Conservation (phyloP, 2,888 invertebrate species). For the Meandrusa payeni region DNA sequence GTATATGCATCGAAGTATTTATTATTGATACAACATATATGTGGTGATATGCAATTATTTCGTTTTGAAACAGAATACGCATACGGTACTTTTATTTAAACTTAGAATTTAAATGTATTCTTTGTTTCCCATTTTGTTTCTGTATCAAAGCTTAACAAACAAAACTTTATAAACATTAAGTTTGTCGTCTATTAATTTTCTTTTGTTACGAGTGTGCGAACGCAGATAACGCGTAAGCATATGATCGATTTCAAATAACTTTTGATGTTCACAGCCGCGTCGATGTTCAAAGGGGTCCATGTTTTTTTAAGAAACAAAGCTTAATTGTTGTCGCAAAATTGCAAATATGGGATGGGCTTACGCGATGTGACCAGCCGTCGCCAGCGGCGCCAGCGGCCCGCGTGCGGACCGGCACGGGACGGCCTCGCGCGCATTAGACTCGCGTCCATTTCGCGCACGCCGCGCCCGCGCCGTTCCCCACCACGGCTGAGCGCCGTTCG, state of each 20-base stretch:
- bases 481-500: constrained; percentile 61
- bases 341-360: constrained; percentile 85
- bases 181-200: constrained; percentile 10
- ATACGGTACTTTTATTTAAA: neutral
- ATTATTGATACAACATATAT: neutral
- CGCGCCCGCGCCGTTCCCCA: constrained; percentile 73
- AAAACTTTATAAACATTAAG: neutral
- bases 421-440: constrained; percentile 53
- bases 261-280: constrained; percentile 79
- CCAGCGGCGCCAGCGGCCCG: constrained; percentile 61
- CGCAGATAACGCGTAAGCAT: constrained; percentile 24
- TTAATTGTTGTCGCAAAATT: constrained; percentile 80
- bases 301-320: constrained; percentile 65
- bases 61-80: constrained; percentile 10
- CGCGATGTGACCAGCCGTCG: constrained; percentile 87
- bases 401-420: constrained; percentile 68
- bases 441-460: constrained; percentile 40
- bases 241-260: constrained; percentile 41
- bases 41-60: neutral
- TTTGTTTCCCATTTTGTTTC: constrained; percentile 7
- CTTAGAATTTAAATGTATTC: neutral
- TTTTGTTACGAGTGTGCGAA: constrained; percentile 7
- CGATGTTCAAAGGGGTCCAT: constrained; percentile 59
- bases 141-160: constrained; percentile 4
- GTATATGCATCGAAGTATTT: too few species aligned